Conservation (phyloP, 92 coral and sea anemone species). For the Parazoanthus darwini region DNA sequence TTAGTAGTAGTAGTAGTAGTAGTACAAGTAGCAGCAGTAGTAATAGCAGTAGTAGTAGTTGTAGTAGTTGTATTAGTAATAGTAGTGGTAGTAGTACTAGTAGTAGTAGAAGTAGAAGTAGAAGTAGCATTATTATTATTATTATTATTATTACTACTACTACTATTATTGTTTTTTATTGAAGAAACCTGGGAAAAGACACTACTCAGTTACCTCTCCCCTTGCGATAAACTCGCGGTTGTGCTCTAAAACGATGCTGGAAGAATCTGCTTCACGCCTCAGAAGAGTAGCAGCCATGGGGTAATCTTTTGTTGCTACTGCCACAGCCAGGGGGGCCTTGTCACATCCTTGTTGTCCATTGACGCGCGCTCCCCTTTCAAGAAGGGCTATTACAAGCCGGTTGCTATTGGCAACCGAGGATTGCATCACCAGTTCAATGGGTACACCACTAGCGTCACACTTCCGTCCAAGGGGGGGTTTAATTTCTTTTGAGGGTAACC, state of each 20-base stretch:
- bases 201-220: constrained; percentile 24
- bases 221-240: constrained; percentile 28
- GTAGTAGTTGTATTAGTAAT: not conserved
- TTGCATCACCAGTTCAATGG: constrained; percentile 60
- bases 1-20: not conserved
- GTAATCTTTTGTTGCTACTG: constrained; percentile 54
- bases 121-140: not conserved
- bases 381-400: constrained; percentile 48
- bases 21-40: not conserved
- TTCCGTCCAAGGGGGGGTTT: constrained; percentile 29
- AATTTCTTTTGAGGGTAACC: not conserved
- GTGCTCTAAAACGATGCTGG: constrained; percentile 42
- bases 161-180: no score
- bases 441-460: constrained; percentile 48
- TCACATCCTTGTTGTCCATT: constrained; percentile 51
- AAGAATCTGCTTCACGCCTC: constrained; percentile 60
- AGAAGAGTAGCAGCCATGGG: constrained; percentile 60
- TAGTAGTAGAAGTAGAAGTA: not conserved
- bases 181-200: no score
- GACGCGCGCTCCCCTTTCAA: constrained; percentile 47
- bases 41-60: not conserved
- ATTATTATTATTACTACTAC: no score
- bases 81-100: not conserved
- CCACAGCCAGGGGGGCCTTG: constrained; percentile 53
- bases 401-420: constrained; percentile 46